These are phyloP conservation scores for Anhinga anhinga DNA, from an alignment of 2,113 vertebrate species.

Conservation along the genomic window DNA sequence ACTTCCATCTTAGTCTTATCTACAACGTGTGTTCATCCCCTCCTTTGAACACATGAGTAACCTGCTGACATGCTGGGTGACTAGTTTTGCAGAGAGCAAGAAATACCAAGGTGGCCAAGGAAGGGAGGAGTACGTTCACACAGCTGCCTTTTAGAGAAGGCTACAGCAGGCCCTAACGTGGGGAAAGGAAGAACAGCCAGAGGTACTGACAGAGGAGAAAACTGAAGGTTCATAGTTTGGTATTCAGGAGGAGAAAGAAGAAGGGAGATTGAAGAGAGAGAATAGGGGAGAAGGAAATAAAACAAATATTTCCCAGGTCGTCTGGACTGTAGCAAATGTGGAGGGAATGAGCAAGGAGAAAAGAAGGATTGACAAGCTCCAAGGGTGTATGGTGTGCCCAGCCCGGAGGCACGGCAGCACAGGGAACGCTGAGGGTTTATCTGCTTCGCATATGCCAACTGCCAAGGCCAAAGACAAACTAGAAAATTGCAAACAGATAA, in stretches of 20 bases:
- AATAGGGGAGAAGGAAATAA: not conserved
- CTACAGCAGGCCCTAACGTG: not conserved
- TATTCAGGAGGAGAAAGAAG: not conserved
- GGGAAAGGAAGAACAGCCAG: not conserved
- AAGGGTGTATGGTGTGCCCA: too few relatives aligned
- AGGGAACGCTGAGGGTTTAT: not conserved
- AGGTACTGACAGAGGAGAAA: not conserved
- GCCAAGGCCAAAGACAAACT: not conserved
- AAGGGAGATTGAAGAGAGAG: not conserved
- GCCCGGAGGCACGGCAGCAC: rapidly evolving
- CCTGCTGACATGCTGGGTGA: not conserved
- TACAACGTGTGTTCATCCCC: not conserved
- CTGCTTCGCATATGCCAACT: not conserved
- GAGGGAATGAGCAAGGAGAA: not conserved
- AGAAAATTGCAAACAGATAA: not conserved
- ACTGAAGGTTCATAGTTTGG: not conserved
- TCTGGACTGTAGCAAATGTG: not conserved
- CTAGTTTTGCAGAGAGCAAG: not conserved
- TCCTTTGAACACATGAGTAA: not conserved
- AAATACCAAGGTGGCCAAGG: not conserved
- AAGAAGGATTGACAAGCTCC: not conserved
- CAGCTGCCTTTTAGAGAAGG: not conserved
- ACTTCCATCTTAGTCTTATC: not conserved
- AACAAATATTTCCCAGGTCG: not conserved
- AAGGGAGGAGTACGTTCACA: not conserved